Evolutionary conservation across 2,797 vertebrate species (phyloP).

Genomic region (Morus bassanus): DNA sequence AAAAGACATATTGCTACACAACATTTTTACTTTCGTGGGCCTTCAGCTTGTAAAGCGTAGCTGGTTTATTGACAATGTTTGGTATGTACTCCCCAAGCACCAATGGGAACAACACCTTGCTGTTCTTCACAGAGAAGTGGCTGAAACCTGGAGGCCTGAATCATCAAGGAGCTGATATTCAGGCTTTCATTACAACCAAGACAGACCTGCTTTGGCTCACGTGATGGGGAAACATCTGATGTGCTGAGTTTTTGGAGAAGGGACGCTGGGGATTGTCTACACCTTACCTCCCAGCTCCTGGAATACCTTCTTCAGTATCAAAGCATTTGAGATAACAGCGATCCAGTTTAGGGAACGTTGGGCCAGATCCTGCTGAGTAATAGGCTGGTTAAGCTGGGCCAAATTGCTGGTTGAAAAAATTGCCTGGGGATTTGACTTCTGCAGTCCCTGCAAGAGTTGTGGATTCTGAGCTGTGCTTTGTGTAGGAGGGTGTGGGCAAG

Average conservation of each 20-base stretch:
- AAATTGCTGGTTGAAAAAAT: background rate
- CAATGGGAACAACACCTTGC: background rate
- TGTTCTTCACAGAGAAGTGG: background rate
- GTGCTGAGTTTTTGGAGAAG: background rate
- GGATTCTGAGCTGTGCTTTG: background rate
- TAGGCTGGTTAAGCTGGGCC: background rate
- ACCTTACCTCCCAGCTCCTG: background rate
- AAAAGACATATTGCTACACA: background rate
- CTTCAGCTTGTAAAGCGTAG: background rate
- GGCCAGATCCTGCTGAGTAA: background rate
- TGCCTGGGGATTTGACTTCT: background rate
- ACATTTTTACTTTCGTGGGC: background rate
- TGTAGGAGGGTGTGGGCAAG: background rate
- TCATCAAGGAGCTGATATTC: background rate
- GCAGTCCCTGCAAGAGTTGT: background rate
- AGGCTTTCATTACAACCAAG: background rate
- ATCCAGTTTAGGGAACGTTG: background rate
- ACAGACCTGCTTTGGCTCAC: background rate
- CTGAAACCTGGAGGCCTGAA: background rate
- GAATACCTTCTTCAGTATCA: background rate
- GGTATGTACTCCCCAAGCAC: background rate
- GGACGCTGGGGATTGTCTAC: rapidly evolving
- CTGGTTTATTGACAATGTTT: background rate
- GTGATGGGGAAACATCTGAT: background rate
- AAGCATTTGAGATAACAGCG: background rate